Conservation (phyloP, 2,797 vertebrate species). For the Parambassis ranga region DNA sequence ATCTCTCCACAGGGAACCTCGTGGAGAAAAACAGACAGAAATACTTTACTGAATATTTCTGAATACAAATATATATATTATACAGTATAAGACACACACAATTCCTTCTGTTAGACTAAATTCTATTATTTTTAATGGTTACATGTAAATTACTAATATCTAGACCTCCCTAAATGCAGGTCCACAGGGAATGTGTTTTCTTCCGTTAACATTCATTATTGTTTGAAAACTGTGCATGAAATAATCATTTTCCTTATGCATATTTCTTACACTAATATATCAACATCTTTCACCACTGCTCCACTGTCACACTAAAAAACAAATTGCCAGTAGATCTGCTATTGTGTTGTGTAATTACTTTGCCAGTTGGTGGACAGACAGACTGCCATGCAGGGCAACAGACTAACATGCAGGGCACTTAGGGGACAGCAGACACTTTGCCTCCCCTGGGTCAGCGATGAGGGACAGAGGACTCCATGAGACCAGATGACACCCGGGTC, state of each 20-base stretch:
- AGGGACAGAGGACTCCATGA: conserved; percentile 36
- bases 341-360: conserved; percentile 12
- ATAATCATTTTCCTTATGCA: not conserved
- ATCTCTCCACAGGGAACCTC: conserved; percentile 47
- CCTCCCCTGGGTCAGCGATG: conserved; percentile 53
- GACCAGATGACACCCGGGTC: conserved; percentile 56
- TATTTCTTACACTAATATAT: not conserved
- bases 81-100: conserved; percentile 3
- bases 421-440: conserved; percentile 53
- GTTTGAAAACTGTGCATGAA: not conserved
- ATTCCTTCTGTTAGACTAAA: not conserved
- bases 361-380: conserved; percentile 62
- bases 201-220: not conserved
- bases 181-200: not conserved
- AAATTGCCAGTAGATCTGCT: not conserved
- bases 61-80: conserved; percentile 9
- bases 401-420: conserved; percentile 39
- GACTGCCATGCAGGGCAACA: conserved; percentile 20
- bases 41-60: conserved; percentile 8
- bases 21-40: conserved; percentile 11
- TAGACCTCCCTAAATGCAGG: not conserved
- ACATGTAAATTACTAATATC: not conserved
- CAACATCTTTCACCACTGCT: not conserved
- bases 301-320: not conserved
- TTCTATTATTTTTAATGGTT: not conserved